Base-by-base conservation (phyloP, 2,888 invertebrate genomes). In the Apamea anceps region DNA sequence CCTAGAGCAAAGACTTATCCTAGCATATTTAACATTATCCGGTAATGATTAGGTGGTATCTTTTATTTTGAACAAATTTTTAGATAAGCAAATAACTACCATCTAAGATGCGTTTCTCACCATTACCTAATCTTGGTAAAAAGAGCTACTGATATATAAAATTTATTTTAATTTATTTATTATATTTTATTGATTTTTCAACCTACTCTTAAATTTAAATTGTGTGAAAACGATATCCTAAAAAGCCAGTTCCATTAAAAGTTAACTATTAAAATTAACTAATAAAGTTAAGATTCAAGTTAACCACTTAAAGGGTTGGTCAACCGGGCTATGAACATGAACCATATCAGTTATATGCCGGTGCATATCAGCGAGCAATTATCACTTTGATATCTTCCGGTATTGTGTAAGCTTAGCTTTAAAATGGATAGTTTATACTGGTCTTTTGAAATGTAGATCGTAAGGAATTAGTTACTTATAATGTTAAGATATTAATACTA, bases 381-480 rank as follows among this genome's bases (percentile, higher is more conserved):
- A 89, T 73, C 82, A 67, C 72, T 66, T 77, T 66, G 71, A 82
- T 82, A 60, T 81, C 75, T 86, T 89, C 88, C 89, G 80, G 88
- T 85, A 79, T 86, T 89, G 72, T 72, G 63, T 57, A 68, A 79
- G n/a, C 67, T 68, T 21, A 1, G 48, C 42, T 84, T 57, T 72
- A 48, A 28, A 57, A 63, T 57, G 0, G 7, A 28, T 54, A 72
- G 25, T 67, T 54, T 76, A 54, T 28, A 37, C 42, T 25, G 13
- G 32, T 25, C 2, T 72, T 66, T 48, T 37, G 13, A 18, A 78
- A 77, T 54, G 28, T 18, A n/a, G 6, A 15, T 18, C 1, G n/a
- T 71, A 37, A 10, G 18, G 25, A n/a, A 21, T 28, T 68, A 45
- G 10, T 67, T 67, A 42, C 0, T 37, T 37, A 4, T 25, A 42